These are phyloP conservation scores for Argya squamiceps DNA, from an alignment of 2,797 vertebrate genomes.

Conservation along the genomic window DNA sequence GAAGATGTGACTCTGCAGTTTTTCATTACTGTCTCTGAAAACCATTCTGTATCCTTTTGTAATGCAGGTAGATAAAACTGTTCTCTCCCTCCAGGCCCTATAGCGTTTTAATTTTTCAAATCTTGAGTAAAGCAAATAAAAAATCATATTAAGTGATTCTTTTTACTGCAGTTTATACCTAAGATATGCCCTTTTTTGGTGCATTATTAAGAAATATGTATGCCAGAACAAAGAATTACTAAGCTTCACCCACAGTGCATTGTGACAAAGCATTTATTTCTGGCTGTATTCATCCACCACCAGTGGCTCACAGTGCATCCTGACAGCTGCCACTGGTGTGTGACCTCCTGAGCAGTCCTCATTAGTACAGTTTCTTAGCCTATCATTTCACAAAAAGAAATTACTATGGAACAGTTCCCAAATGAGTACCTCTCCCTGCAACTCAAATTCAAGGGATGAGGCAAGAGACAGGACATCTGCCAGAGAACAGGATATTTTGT, in stretches of 20 bases:
- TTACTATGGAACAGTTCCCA: not conserved
- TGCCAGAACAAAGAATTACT: not conserved
- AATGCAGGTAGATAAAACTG: not conserved
- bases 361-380: not conserved
- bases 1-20: not conserved
- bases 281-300: not conserved
- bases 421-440: not conserved
- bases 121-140: not conserved
- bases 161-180: not conserved
- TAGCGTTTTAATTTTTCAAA: not conserved
- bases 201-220: not conserved
- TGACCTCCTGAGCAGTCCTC: not conserved
- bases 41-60: not conserved
- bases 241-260: not conserved
- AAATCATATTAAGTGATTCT: not conserved
- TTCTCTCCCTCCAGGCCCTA: not conserved
- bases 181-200: not conserved
- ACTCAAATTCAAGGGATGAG: not conserved
- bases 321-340: not conserved
- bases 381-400: not conserved
- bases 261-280: not conserved
- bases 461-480: not conserved
- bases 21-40: not conserved
- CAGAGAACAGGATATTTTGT: not conserved
- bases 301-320: not conserved